Evolutionary conservation across 1,140 invertebrate species (phyloP), one percentile per base, ranked within the genome.

Genomic region (Plutomurus gul): DNA sequence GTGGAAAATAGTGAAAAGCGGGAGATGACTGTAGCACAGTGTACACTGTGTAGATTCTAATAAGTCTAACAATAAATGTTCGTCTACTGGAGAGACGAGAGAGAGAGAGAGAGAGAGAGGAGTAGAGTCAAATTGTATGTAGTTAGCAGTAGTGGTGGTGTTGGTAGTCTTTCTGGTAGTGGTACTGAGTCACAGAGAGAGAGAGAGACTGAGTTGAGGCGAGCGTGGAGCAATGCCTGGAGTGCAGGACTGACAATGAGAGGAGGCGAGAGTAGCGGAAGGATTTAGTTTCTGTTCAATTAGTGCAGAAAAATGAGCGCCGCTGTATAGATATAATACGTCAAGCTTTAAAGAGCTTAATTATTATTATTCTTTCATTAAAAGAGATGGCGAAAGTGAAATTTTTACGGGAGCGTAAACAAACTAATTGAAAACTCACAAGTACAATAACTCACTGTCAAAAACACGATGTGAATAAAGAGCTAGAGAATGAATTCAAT

Each of bases 351-450:
- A 83, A 83, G 82, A 83, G 79, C 82, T 81, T 83, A 83, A 83
- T 83, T 83, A 83, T 83, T 83, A 83, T 83, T 83, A 83, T 83
- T 83, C 82, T 83, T 83, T 83, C 82, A 83, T 83, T 83, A 83
- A 83, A 83, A 81, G 76, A 73, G 51, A 77, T 73, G 74, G 77
- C 60, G 79, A 81, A 81, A 81, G 74, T 77, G 75, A 70, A 78
- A 81, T 81, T 80, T 81, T 82, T 77, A 82, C 73, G 39, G 75
- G 75, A 80, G 75, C 80, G 82, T 80, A 81, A 83, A 83, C 80
- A 81, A 83, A 83, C 82, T 83, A 83, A 83, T 83, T 83, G 80
- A 81, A 81, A 83, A 83, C 77, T 78, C 80, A 83, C 77, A 79
- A 79, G 78, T 76, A 80, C 78, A 81, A 83, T 83, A 83, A 83